Base-by-base conservation (phyloP, 53 echinoderm and acorn worm genomes). In the Astropecten irregularis region DNA sequence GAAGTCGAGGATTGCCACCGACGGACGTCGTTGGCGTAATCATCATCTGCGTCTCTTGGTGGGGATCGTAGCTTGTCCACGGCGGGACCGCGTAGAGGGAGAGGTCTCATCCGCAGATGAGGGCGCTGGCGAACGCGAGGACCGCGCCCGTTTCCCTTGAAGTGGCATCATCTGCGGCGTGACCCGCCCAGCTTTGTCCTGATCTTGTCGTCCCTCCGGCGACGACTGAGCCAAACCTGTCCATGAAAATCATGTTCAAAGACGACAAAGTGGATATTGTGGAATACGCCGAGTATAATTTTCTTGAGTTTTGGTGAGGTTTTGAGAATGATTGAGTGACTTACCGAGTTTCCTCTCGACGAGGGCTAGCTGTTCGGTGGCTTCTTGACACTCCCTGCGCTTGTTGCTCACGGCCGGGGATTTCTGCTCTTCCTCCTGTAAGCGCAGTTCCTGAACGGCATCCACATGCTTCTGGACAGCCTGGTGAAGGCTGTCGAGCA, bases 301-400 rank as follows among this genome's bases (percentile, higher is more conserved):
- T n/a, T n/a, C n/a, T n/a, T n/a, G n/a, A n/a, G n/a, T n/a, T n/a
- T n/a, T n/a, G n/a, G n/a, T n/a, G n/a, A n/a, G n/a, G n/a, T n/a
- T n/a, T n/a, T n/a, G n/a, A n/a, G n/a, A n/a, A n/a, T n/a, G n/a
- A n/a, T 11, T 40, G 40, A 66, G 35, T 37, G 36, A 19, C 91
- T 76, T 46, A 96, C 96, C 93, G 27, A 96, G 84, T 91, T 96
- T 96, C 58, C 77, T 84, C 65, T 96, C 89, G 37, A 96, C 79
- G 28, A 86, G 73, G 10, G 37, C 73, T 10, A 93, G 85, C 46
- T 93, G 88, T 83, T 95, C 93, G 11, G 86, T 86, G 3, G 93
- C 88, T 31, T 96, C 93, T 39, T 91, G 89, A 36, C 88, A 90
- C 53, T 96, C 96, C 40, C 86, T 57, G 29, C 74, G 73, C 57